Evolutionary conservation across 2,888 invertebrate species (phyloP), one percentile per base, ranked within the genome.

Genomic region (Yponomeuta plumbellus): DNA sequence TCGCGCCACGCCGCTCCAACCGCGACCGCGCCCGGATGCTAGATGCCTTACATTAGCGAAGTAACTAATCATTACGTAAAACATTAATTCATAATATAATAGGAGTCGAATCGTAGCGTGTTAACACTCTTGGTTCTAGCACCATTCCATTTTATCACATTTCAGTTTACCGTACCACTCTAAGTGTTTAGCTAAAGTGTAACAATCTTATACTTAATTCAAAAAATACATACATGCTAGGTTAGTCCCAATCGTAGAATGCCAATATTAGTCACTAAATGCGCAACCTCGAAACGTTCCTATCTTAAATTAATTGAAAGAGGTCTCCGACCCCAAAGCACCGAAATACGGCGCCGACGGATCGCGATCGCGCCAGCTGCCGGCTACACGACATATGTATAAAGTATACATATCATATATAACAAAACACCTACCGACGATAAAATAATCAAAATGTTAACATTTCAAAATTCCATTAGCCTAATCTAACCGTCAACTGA

Each of bases 231-330:
- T 90, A 89, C 87, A 88, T 86, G 88, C 91, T 92, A 91, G 89
- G 91, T 92, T 92, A 92, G 92, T 92, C 92, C 92, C 92, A 91
- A 91, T 91, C 90, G 89, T 89, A 90, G 88, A 90, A 92, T 91
- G 91, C 92, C 91, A 90, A 91, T 91, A 89, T 90, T 86, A 88
- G 90, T 88, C 84, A 89, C 88, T 86, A 88, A 87, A 89, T 85
- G 89, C 88, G 87, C 86, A 86, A 89, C 87, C 81, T 85, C 81
- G 84, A 84, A 84, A 84, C 86, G 86, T 83, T 86, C 79, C 79
- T 86, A 84, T 79, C 85, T 86, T 59, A 88, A 79, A 86, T 80
- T 82, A 86, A 86, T 83, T 83, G 86, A 85, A 84, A 77, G 86
- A 84, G 87, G 88, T 86, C 86, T 77, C 77, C 69, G 85, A 86